A percentile compares a stretch with the other conserved stretches of the same genome.
Evolutionary conservation across 2,888 invertebrate genomes (phyloP).

Genomic region (Glyphotaelius pellucidus): DNA sequence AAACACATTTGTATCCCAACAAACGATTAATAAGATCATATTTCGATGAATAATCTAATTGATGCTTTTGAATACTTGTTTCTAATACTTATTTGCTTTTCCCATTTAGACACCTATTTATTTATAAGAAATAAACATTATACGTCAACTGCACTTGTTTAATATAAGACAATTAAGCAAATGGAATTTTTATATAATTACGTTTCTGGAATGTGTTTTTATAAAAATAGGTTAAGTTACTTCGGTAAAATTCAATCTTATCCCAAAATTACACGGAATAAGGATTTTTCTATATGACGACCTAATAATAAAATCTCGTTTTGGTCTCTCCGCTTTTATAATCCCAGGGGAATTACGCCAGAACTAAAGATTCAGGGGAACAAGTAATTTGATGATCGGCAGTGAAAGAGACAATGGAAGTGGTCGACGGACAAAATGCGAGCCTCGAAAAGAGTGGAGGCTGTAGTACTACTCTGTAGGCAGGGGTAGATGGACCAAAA

Average conservation of each 20-base stretch:
- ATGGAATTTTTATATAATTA: too few relatives aligned
- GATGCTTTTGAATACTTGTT: too few relatives aligned
- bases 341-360: background rate
- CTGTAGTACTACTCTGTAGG: background rate
- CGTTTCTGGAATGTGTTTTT: too few relatives aligned
- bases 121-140: too few relatives aligned
- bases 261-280: background rate
- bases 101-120: too few relatives aligned
- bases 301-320: background rate
- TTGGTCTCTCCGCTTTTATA: background rate
- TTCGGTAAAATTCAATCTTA: background rate
- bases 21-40: too few relatives aligned
- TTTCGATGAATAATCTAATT: too few relatives aligned
- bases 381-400: slow-evolving; percentile 15
- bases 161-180: too few relatives aligned
- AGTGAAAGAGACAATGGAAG: slow-evolving; percentile 6
- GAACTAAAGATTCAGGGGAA: slow-evolving; percentile 2
- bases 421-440: background rate
- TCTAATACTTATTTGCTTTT: too few relatives aligned
- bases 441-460: slow-evolving; percentile 8
- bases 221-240: too few relatives aligned
- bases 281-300: background rate
- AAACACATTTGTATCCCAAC: too few relatives aligned
- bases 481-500: background rate
- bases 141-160: too few relatives aligned